A percentile compares a stretch with the other conserved stretches of the same genome.
phyloP scores from a whole-genome alignment of 30 jellyfish, hydroid and myxozoan species.

The Pelagia noctiluca region DNA sequence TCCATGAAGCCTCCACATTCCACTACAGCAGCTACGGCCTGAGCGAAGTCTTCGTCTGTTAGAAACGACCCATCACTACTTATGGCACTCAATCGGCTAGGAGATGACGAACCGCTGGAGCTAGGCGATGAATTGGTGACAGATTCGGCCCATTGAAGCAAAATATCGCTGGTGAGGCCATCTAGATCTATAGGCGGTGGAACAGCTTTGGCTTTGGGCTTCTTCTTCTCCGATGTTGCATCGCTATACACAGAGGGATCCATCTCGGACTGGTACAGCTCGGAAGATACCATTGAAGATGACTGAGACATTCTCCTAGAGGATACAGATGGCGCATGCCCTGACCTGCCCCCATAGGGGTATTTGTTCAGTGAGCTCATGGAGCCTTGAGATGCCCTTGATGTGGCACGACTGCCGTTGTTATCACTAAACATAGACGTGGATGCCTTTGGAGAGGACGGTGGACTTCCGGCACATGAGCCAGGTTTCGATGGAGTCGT shows the following conservation, averaged over 20 bases:
- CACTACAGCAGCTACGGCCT: conserved; percentile 99
- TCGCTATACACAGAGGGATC: conserved; percentile 98
- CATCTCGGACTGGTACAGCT: conserved; percentile 98
- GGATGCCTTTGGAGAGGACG: conserved; percentile 92
- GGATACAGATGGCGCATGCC: conserved; percentile 84
- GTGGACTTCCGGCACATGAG: conserved; percentile 93
- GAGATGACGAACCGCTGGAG: conserved; percentile 99
- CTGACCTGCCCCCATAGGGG: conserved; percentile 87
- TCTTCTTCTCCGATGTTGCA: conserved; percentile 87
- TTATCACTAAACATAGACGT: conserved; percentile 93
- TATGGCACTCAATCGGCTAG: conserved; percentile 92
- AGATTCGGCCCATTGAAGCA: conserved; percentile 99
- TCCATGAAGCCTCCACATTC: conserved; percentile 99
- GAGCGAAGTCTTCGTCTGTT: conserved; percentile 98
- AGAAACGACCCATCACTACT: conserved; percentile 98
- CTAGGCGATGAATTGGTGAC: conserved; percentile 99
- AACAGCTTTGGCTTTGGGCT: conserved; percentile 73
- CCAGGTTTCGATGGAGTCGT: conserved; percentile 79
- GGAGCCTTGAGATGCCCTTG: conserved; percentile 98
- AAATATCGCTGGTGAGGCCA: conserved; percentile 97
- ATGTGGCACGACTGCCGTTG: conserved; percentile 93
- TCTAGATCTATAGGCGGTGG: conserved; percentile 98
- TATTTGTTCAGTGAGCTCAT: conserved; percentile 82
- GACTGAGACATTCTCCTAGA: conserved; percentile 97
- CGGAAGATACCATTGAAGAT: conserved; percentile 99